Conservation (phyloP, 2,113 vertebrate species). For the Myxocyprinus asiaticus region DNA sequence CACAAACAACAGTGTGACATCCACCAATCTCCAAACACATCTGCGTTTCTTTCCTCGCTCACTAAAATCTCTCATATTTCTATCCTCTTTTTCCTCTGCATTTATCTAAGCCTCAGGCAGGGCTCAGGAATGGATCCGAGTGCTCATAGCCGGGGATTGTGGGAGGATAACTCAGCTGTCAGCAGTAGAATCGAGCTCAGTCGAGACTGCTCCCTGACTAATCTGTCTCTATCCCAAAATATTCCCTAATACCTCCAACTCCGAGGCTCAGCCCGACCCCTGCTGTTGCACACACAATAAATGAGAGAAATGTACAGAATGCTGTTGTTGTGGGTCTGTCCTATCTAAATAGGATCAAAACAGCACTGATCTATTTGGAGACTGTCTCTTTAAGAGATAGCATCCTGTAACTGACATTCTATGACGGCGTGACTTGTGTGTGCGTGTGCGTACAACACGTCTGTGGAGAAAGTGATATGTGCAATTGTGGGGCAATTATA, state of each 20-base stretch:
- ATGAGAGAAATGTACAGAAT: slow-evolving; percentile 20
- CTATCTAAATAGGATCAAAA: slow-evolving; percentile 61
- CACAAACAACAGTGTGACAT: neutral
- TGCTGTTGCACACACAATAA: slow-evolving; percentile 50
- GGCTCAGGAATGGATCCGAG: slow-evolving; percentile 69
- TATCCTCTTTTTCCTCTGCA: slow-evolving; percentile 10
- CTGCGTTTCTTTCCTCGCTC: neutral
- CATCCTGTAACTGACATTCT: slow-evolving; percentile 46
- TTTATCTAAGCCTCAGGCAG: slow-evolving; percentile 61
- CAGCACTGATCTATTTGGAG: slow-evolving; percentile 42
- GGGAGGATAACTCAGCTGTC: slow-evolving; percentile 76
- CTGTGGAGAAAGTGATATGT: neutral
- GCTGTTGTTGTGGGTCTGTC: slow-evolving; percentile 29
- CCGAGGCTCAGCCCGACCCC: slow-evolving; percentile 65
- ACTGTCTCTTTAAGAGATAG: slow-evolving; percentile 43
- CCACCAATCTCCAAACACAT: neutral
- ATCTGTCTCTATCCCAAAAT: slow-evolving; percentile 74
- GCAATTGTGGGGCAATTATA: slow-evolving; percentile 27
- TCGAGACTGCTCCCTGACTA: slow-evolving; percentile 74
- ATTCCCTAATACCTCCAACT: slow-evolving; percentile 74
- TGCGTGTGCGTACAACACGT: neutral
- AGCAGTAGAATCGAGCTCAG: slow-evolving; percentile 77
- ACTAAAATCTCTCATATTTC: too few relatives aligned
- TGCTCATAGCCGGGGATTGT: slow-evolving; percentile 72
- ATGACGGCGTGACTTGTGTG: slow-evolving; percentile 30